Base-by-base conservation (phyloP, 2,113 vertebrate genomes). In the Bos javanicus region DNA sequence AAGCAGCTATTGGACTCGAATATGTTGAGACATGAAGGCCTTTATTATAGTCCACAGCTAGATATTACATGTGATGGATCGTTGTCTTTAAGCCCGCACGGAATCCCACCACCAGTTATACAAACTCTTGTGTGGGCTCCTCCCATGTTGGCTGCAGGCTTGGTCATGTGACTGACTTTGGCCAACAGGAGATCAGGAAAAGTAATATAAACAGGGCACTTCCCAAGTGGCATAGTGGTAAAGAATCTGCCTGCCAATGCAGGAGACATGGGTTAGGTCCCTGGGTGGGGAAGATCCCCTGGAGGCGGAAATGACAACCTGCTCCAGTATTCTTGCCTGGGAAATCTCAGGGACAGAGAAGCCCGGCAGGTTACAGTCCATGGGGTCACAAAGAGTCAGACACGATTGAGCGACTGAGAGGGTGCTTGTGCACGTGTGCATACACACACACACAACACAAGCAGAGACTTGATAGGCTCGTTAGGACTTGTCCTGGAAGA, bases 21-120 rank as follows among this genome's bases (percentile, higher is more conserved):
- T 0, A 7, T 11, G 36, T 3, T 4, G n/a, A n/a, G 19, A 8
- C 19, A 23, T 0, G 0, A 0, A 6, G 26, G 30, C 13, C 25
- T 74, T 30, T 5, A 10, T 12, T 21, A 46, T 2, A 26, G 10
- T 2, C 56, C 30, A 23, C 10, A 19, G 33, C 16, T 15, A 17
- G 59, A 28, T 0, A 6, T 33, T 2, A 4, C 15, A 1, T 2
- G 3, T 2, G 59, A 36, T 1, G 6, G 9, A 6, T 7, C 2
- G 3, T 3, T 3, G 3, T 52, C 12, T 11, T 10, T 12, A 0
- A 2, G 2, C 5, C 71, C 13, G 13, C 5, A 6, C 2, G 6
- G 67, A 85, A 28, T 7, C 52, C 74, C 21, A 3, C 15, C 81
- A 67, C 64, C 50, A 4, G 33, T 9, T 3, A 3, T 13, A 3